Evolutionary conservation across 2,888 invertebrate species (phyloP).

Genomic region (Chaetogeoica ovagalla): DNA sequence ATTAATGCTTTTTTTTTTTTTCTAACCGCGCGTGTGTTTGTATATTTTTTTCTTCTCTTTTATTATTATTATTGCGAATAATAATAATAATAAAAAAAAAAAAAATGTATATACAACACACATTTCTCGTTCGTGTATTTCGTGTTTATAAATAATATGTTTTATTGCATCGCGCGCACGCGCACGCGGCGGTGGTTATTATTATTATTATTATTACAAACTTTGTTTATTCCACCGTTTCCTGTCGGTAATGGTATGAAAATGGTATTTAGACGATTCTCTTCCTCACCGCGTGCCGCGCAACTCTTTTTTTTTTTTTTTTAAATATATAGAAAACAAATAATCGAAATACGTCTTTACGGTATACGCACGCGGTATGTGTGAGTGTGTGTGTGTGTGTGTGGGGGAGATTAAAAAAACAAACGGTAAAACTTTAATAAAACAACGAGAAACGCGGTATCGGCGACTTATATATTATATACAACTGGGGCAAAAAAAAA

Average conservation of each 20-base stretch:
- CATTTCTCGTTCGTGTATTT: constrained; percentile 30
- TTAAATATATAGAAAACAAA: constrained; percentile 25
- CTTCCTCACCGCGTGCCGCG: neutral
- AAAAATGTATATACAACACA: constrained; percentile 13
- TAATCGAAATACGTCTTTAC: constrained; percentile 41
- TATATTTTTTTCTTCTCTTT: constrained; percentile 28
- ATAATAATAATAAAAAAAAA: constrained; percentile 44
- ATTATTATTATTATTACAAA: constrained; percentile 42
- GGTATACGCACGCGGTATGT: too few species aligned
- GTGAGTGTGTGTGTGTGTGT: too few species aligned
- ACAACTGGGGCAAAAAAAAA: too few species aligned
- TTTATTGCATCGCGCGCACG: constrained; percentile 47
- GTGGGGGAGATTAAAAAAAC: constrained; percentile 9
- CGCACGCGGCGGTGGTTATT: too few species aligned
- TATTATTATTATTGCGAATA: constrained; percentile 38
- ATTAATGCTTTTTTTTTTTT: constrained; percentile 39
- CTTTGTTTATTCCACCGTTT: constrained; percentile 52
- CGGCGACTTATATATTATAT: too few species aligned
- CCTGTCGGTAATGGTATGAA: constrained; percentile 50
- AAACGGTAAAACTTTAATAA: constrained; percentile 35
- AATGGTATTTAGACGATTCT: constrained; percentile 31
- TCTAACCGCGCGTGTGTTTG: constrained; percentile 24
- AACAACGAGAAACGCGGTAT: neutral
- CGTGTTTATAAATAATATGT: constrained; percentile 53
- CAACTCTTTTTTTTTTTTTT: too few species aligned